Evolutionary conservation across 2,113 vertebrate species (phyloP).

Genomic region (Polypterus bichir): DNA sequence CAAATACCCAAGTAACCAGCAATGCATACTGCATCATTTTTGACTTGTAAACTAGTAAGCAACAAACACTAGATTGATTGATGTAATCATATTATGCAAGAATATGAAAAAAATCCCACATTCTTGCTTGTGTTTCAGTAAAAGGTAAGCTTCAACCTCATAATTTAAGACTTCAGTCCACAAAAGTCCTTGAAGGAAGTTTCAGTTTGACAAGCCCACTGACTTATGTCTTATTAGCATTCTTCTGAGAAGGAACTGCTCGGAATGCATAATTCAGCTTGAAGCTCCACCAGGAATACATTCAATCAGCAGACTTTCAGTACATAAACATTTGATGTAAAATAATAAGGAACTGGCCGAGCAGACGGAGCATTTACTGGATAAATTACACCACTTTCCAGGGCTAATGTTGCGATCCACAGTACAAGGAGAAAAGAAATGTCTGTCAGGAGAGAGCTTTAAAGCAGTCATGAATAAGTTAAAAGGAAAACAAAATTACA

Average conservation of each 20-base stretch:
- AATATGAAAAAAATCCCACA: too few species aligned
- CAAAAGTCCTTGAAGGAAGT: too few species aligned
- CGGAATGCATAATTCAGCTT: conserved; percentile 4
- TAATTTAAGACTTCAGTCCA: too few species aligned
- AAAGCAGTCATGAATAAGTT: conserved; percentile 2
- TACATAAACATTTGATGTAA: conserved; percentile 9
- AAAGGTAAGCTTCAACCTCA: too few species aligned
- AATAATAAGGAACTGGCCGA: conserved; percentile 6
- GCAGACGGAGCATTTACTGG: conserved; percentile 1
- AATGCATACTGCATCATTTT: too few species aligned
- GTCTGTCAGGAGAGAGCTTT: neutral
- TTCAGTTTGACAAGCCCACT: too few species aligned
- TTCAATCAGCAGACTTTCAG: conserved; percentile 6
- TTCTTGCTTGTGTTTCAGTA: too few species aligned
- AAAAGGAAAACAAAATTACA: conserved; percentile 2
- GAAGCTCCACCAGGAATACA: conserved; percentile 3
- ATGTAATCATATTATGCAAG: too few species aligned
- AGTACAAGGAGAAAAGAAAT: neutral
- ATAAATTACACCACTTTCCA: conserved; percentile 1
- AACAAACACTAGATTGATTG: too few species aligned
- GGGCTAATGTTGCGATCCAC: neutral
- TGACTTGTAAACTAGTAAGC: too few species aligned
- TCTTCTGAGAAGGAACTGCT: conserved; percentile 3
- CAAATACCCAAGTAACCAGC: too few species aligned
- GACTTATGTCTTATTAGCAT: neutral